Evolutionary conservation across 2,113 vertebrate genomes (phyloP).

Genomic region (Sialia sialis): DNA sequence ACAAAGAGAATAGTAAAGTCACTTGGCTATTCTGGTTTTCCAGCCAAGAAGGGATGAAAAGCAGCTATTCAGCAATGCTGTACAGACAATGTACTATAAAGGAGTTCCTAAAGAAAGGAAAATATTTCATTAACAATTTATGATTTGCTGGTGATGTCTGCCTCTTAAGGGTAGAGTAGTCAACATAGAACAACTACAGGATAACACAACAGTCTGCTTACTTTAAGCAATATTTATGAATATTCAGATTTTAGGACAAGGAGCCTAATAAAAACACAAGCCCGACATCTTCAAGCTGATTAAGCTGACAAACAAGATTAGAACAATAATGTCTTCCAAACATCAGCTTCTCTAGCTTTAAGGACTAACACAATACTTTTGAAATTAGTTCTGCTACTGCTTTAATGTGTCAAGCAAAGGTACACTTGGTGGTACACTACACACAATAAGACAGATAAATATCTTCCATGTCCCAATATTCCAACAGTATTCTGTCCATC

Average conservation of each 20-base stretch:
- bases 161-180: background rate
- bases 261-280: background rate
- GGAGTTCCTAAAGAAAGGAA: slow-evolving; percentile 12
- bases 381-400: background rate
- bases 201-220: background rate
- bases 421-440: background rate
- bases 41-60: slow-evolving; percentile 18
- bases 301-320: background rate
- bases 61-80: background rate
- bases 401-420: background rate
- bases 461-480: background rate
- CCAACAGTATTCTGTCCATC: background rate
- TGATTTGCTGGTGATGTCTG: background rate
- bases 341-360: background rate
- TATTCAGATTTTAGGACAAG: background rate
- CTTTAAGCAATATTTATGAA: background rate
- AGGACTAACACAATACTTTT: background rate
- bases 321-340: background rate
- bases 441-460: background rate
- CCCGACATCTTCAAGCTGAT: background rate
- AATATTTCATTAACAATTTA: background rate
- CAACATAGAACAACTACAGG: background rate
- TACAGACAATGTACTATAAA: background rate
- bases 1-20: background rate
- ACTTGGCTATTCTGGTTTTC: slow-evolving; percentile 6